Base-by-base conservation (phyloP, 2,113 vertebrate genomes). In the Tyrannus savana region DNA sequence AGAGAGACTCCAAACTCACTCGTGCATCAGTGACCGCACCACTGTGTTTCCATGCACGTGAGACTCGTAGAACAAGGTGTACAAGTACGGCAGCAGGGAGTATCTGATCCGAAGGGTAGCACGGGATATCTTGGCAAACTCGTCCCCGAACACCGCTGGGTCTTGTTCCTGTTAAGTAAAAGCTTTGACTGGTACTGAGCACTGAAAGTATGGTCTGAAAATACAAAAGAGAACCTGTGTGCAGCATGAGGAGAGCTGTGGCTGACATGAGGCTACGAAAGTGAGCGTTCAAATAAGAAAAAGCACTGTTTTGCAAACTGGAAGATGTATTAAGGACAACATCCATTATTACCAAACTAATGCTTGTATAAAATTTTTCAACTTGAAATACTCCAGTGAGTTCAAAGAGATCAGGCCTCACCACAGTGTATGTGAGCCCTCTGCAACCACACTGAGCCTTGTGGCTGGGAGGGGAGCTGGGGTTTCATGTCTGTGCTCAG, bases 31-130 rank as follows among this genome's bases (percentile, higher is more conserved):
- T 3, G 98, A 98, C 33, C 98, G 98, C 22, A 98, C 97, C 73
- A 99, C 99, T 0, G 98, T 99, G 73, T 97, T 98, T 44, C 99
- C 99, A 0, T 80, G 86, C 39, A 97, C 94, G 33, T 98, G 98
- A 52, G 98, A 97, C 82, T 98, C 98, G 42, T 98, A 99, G 98
- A 99, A 99, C 53, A 99, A 97, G 3, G 98, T 99, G 96, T 99
- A 98, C 12, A 99, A 97, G 96, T 98, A 99, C 3, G 99, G 99
- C 96, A 99, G 98, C 53, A 99, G 97, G 2, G 98, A 98, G 96
- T 99, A 99, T 77, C 98, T 98, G 95, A 99, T 99, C 82, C 6
- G 98, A 89, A 99, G 98, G 5, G 98, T 97, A 47, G 98, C 97
- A 47, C 90, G 98, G 39, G 98, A 97, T 73, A 96, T 98, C 17